A percentile compares a stretch with the other conserved stretches of the same genome.
phyloP scores from a whole-genome alignment of 2,888 invertebrate genomes.

The Clitarchus hookeri region DNA sequence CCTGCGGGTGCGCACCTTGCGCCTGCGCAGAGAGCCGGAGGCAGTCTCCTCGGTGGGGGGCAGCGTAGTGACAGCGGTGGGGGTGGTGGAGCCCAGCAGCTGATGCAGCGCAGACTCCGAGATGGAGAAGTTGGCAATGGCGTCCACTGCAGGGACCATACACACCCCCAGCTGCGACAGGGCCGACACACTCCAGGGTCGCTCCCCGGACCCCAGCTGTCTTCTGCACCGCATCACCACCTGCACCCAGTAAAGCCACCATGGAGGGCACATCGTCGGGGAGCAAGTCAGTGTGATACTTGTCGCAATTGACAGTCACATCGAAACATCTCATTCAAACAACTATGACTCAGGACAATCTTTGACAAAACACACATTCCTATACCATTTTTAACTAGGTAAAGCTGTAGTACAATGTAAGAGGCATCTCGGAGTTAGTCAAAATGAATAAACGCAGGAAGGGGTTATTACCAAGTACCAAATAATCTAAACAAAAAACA shows the following conservation, averaged over 20 bases:
- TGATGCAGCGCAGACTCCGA: slow-evolving; percentile 88
- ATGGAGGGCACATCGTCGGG: no score
- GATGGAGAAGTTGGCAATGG: slow-evolving; percentile 71
- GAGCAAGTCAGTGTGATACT: no score
- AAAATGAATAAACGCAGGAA: no score
- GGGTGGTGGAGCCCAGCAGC: slow-evolving; percentile 56
- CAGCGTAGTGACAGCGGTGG: slow-evolving; percentile 59
- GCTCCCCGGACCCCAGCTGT: slow-evolving; percentile 46
- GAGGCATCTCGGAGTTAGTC: no score
- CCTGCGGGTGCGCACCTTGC: slow-evolving; percentile 56
- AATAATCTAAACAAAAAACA: no score
- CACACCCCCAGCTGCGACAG: slow-evolving; percentile 67
- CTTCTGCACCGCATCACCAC: slow-evolving; percentile 69
- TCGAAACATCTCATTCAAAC: no score
- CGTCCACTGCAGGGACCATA: slow-evolving; percentile 51
- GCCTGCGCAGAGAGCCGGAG: slow-evolving; percentile 53
- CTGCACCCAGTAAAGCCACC: slow-evolving; percentile 50
- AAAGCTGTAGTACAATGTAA: no score
- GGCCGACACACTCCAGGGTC: slow-evolving; percentile 90
- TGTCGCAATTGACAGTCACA: no score
- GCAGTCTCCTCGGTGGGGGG: slow-evolving; percentile 47
- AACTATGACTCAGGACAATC: no score
- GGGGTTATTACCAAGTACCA: no score
- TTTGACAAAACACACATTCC: no score
- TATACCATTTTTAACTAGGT: no score